phyloP scores from a whole-genome alignment of 2,113 vertebrate genomes.

The Platichthys flesus region DNA sequence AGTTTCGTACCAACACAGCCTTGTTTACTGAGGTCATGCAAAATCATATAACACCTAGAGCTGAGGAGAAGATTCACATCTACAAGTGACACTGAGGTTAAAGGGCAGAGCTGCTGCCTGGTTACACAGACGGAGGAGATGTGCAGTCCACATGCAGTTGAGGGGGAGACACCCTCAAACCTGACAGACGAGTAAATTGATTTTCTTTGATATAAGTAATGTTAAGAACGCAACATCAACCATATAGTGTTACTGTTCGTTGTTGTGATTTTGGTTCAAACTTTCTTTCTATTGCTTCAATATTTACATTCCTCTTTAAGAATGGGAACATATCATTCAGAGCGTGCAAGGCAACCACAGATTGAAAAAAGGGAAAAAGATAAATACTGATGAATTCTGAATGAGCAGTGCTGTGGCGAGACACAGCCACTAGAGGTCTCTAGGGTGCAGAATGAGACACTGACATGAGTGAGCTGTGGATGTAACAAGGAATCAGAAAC shows the following conservation, averaged over 20 bases:
- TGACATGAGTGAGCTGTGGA: conserved; percentile 6
- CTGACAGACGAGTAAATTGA: not conserved
- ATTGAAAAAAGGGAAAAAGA: not conserved
- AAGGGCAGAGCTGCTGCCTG: conserved; percentile 37
- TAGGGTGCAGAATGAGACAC: not conserved
- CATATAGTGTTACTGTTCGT: conserved; percentile 24
- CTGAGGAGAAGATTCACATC: conserved; percentile 22
- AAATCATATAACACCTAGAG: conserved; percentile 44
- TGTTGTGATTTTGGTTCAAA: conserved; percentile 37
- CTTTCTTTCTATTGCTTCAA: conserved; percentile 62
- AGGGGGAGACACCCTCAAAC: conserved; percentile 18
- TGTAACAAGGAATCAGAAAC: too few species aligned
- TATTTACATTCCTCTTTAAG: conserved; percentile 53
- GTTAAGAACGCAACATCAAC: conserved; percentile 19
- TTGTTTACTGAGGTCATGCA: conserved; percentile 62
- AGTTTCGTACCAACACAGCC: conserved; percentile 10
- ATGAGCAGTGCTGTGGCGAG: conserved; percentile 12
- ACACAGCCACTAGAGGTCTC: conserved; percentile 69
- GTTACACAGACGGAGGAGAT: conserved; percentile 34
- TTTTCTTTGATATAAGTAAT: conserved; percentile 8
- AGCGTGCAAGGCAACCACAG: conserved; percentile 52
- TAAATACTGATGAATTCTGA: not conserved
- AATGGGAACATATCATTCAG: conserved; percentile 40
- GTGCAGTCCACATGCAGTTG: conserved; percentile 51
- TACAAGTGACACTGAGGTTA: conserved; percentile 40